A percentile compares a stretch with the other conserved stretches of the same genome.
Evolutionary conservation across 2,888 invertebrate species (phyloP).

Genomic region (Bellardia bayeri): DNA sequence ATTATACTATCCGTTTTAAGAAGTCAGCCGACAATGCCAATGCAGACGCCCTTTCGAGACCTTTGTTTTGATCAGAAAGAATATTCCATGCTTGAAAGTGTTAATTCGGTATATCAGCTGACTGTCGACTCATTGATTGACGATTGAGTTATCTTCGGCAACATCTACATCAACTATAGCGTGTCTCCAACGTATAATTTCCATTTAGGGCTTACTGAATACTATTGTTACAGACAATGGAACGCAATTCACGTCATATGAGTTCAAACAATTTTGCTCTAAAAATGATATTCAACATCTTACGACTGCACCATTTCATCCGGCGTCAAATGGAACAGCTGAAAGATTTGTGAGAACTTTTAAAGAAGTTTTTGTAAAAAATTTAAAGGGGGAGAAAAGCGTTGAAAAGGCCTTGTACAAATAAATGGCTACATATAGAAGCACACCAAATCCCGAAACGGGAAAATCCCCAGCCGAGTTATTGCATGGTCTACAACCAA

Average conservation of each 20-base stretch:
- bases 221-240: conserved; percentile 68
- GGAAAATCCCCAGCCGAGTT: conserved; percentile 60
- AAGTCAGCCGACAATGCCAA: conserved; percentile 25
- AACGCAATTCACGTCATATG: conserved; percentile 49
- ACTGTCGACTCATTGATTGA: conserved; percentile 6
- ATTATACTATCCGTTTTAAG: not conserved
- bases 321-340: conserved; percentile 63
- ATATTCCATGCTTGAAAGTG: not conserved
- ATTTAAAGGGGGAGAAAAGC: not conserved
- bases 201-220: not conserved
- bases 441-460: conserved; percentile 41
- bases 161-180: not conserved
- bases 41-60: conserved; percentile 38
- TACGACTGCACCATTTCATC: conserved; percentile 60
- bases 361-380: conserved; percentile 11
- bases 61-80: conserved; percentile 9
- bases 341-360: conserved; percentile 54
- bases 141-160: conserved; percentile 45
- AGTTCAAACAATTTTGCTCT: conserved; percentile 59
- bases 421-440: conserved; percentile 57
- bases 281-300: conserved; percentile 52
- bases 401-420: conserved; percentile 36
- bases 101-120: conserved; percentile 40
- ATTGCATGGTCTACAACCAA: conserved; percentile 69
- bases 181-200: not conserved